Conservation (phyloP, 1,140 invertebrate species). For the Hycleus phaleratus region DNA sequence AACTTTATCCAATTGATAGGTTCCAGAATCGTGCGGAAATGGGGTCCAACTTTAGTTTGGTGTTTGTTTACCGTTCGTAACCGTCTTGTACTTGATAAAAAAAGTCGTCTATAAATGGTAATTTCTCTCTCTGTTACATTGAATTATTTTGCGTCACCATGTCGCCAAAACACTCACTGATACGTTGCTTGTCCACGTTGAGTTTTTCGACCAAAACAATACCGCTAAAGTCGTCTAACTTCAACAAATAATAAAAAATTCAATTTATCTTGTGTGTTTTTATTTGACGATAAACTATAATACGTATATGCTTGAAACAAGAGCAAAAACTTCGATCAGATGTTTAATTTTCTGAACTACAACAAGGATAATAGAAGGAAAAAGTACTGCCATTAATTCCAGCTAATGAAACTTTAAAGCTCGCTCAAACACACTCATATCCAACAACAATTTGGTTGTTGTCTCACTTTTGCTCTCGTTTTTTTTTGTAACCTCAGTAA, state of each 20-base stretch:
- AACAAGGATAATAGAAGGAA: no score
- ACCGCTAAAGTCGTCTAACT: no score
- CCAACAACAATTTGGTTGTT: background rate
- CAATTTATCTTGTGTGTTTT: no score
- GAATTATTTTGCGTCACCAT: conserved; percentile 21
- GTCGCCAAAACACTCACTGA: conserved; percentile 21
- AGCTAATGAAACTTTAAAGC: conserved; percentile 16
- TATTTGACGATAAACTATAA: no score
- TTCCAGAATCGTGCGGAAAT: conserved; percentile 21
- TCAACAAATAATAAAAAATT: no score
- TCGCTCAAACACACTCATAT: background rate
- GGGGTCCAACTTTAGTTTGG: background rate
- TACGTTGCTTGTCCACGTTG: background rate
- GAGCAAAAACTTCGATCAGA: no score
- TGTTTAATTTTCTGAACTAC: no score
- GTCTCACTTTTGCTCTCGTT: no score
- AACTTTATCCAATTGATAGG: conserved; percentile 33
- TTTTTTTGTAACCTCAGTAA: background rate
- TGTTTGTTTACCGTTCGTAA: no score
- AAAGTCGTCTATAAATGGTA: conserved; percentile 4
- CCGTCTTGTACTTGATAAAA: background rate
- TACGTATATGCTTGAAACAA: no score
- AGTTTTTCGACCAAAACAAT: no score
- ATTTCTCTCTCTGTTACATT: background rate
- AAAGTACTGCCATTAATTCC: conserved; percentile 6